These are phyloP conservation scores for Syrrhaptes paradoxus DNA, from an alignment of 2,113 vertebrate species.

Conservation along the genomic window DNA sequence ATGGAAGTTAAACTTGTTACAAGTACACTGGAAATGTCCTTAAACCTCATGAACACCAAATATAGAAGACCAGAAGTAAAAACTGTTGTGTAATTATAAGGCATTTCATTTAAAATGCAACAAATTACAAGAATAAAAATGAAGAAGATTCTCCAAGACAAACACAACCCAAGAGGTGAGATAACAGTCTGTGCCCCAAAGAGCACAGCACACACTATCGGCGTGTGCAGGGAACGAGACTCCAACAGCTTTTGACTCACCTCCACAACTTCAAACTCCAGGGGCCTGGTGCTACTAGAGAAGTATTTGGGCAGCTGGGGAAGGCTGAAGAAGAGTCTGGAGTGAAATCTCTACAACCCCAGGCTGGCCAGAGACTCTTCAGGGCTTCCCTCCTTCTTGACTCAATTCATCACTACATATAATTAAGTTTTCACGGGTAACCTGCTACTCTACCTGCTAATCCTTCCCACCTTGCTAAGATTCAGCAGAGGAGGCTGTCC, in stretches of 20 bases:
- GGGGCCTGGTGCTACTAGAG: not conserved
- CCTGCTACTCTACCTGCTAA: not conserved
- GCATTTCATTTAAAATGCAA: not conserved
- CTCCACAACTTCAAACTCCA: not conserved
- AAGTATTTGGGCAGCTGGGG: not conserved
- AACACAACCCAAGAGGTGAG: accelerated
- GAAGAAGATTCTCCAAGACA: not conserved
- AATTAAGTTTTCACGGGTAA: not conserved
- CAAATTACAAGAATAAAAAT: not conserved
- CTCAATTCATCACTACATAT: not conserved
- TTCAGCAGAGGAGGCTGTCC: not conserved
- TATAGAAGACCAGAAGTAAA: not conserved
- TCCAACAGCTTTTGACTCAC: not conserved
- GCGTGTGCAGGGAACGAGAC: not conserved
- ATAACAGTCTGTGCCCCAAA: no score
- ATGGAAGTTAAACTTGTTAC: no score
- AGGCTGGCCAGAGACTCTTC: not conserved
- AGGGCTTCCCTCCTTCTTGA: not conserved
- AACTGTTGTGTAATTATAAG: not conserved
- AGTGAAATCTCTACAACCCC: not conserved
- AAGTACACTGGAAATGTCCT: not conserved
- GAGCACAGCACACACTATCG: accelerated
- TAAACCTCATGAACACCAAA: not conserved
- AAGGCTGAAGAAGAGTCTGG: not conserved
- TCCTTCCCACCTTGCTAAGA: not conserved